These are phyloP conservation scores for Eupeodes corollae DNA, from an alignment of 1,140 invertebrate genomes.

Conservation along the genomic window DNA sequence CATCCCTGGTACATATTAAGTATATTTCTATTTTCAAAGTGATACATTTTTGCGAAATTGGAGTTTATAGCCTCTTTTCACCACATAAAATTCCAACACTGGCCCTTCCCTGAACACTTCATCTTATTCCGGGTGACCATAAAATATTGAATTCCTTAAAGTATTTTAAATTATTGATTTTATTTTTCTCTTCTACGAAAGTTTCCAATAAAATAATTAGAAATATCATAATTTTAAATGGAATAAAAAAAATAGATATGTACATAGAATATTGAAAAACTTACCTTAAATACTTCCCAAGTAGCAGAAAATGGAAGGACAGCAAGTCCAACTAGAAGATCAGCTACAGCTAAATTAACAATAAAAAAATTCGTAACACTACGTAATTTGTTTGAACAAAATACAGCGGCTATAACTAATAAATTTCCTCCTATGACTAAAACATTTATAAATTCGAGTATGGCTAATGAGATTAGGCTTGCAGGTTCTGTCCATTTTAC, in stretches of 20 bases:
- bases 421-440: slow-evolving; percentile 82
- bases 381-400: slow-evolving; percentile 72
- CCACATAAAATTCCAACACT: too few relatives aligned
- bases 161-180: too few relatives aligned
- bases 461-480: slow-evolving; percentile 58
- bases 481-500: slow-evolving; percentile 66
- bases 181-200: too few relatives aligned
- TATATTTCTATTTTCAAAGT: too few relatives aligned
- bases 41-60: too few relatives aligned
- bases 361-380: slow-evolving; percentile 94
- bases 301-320: slow-evolving; percentile 85
- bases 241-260: not conserved
- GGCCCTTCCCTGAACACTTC: too few relatives aligned
- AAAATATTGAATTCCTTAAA: too few relatives aligned
- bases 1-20: too few relatives aligned
- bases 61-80: too few relatives aligned
- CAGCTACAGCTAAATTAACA: slow-evolving; percentile 81
- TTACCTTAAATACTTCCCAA: slow-evolving; percentile 78
- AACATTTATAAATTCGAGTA: slow-evolving; percentile 70
- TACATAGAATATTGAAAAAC: slow-evolving; percentile 2
- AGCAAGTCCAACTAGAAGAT: slow-evolving; percentile 79
- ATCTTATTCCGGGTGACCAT: too few relatives aligned
- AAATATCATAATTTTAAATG: not conserved
- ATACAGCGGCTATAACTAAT: slow-evolving; percentile 84
- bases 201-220: too few relatives aligned